These are phyloP conservation scores for Lynx canadensis DNA, from an alignment of 2,113 vertebrate genomes.

Conservation along the genomic window DNA sequence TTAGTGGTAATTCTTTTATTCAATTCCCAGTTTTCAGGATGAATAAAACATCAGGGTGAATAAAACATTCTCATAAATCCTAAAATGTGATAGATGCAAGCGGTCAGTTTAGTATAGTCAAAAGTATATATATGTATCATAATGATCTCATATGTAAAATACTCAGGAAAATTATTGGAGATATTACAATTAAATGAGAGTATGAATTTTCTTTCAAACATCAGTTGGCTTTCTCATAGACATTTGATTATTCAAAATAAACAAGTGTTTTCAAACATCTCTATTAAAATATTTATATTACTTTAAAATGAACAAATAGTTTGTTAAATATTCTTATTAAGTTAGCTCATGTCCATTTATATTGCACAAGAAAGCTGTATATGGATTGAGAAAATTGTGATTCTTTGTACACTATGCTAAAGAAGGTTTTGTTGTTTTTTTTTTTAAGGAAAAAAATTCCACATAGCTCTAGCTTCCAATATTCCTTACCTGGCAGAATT, in stretches of 20 bases:
- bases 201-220: constrained; percentile 26
- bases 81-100: constrained; percentile 15
- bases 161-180: constrained; percentile 23
- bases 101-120: constrained; percentile 5
- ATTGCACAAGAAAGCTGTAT: neutral
- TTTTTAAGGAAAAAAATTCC: neutral
- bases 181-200: neutral
- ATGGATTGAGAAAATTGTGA: neutral
- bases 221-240: neutral
- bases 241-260: constrained; percentile 57
- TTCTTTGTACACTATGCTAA: constrained; percentile 15
- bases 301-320: constrained; percentile 45
- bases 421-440: neutral
- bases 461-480: constrained; percentile 11
- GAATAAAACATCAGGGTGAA: constrained; percentile 17
- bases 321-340: constrained; percentile 37
- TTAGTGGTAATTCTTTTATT: constrained; percentile 38
- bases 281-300: constrained; percentile 18
- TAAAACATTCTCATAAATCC: constrained; percentile 38
- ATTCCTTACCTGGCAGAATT: constrained; percentile 74
- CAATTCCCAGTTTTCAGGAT: constrained; percentile 48
- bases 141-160: neutral
- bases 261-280: constrained; percentile 19
- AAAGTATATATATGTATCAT: neutral
- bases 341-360: constrained; percentile 53